Evolutionary conservation across 2,113 vertebrate genomes (phyloP), one percentile per base, ranked within the genome.

Genomic region (Limnothrissa miodon): DNA sequence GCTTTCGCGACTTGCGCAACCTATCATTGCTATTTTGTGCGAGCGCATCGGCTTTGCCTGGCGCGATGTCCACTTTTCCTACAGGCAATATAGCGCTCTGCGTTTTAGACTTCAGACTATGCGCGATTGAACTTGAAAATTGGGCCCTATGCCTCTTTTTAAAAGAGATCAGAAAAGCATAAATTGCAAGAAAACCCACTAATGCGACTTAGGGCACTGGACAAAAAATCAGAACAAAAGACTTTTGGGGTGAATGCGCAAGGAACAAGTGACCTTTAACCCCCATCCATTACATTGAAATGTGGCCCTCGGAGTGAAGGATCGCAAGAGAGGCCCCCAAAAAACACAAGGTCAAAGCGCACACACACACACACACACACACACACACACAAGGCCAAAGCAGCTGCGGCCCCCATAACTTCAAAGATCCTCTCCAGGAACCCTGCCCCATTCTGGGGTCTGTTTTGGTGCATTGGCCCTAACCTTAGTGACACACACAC

Each of bases 321-420:
- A 25, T 85, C 86, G 84, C 92, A 92, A 89, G 83, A 89, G 78
- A 84, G 90, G 88, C 89, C 90, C 89, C 83, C 80, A 86, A 87
- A n/a, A n/a, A n/a, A 62, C 84, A 85, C 92, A 93, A 92, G 91
- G 93, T 93, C 93, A 91, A 89, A 86, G 90, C 82, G n/a, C n/a
- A n/a, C n/a, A n/a, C n/a, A n/a, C n/a, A n/a, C n/a, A n/a, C n/a
- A n/a, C n/a, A n/a, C n/a, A n/a, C n/a, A n/a, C n/a, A n/a, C n/a
- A n/a, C n/a, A n/a, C n/a, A n/a, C n/a, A 62, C 84, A 85, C 92
- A 93, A 92, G 91, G 93, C 92, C 93, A 91, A 89, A 86, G 90
- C 82, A 78, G 86, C 84, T 56, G 84, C 62, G 11, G 74, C 81
- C 88, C 83, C 80, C 53, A 56, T 80, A 80, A 90, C 89, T 90